Conservation (phyloP, 2,113 vertebrate genomes). For the Noctilio leporinus region DNA sequence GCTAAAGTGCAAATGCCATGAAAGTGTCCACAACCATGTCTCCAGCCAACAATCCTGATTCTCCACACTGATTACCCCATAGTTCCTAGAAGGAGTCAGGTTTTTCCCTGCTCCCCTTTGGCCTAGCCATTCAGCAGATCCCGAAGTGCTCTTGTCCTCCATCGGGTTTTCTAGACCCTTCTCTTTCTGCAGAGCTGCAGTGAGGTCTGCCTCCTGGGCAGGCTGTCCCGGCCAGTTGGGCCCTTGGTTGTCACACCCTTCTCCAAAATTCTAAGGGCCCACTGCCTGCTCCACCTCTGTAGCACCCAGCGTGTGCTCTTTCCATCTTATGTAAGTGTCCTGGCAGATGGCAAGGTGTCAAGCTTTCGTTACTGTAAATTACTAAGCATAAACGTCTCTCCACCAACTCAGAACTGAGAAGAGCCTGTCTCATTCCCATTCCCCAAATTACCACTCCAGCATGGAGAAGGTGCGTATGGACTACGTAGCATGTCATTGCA, state of each 20-base stretch:
- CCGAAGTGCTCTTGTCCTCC: neutral
- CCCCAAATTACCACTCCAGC: neutral
- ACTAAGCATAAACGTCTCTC: neutral
- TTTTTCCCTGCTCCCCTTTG: neutral
- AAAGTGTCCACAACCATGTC: neutral
- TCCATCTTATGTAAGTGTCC: neutral
- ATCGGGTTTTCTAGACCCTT: neutral
- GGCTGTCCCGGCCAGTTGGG: neutral
- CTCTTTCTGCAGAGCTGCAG: neutral
- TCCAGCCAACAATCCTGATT: neutral
- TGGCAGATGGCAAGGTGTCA: neutral
- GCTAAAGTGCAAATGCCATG: neutral
- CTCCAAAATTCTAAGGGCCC: neutral
- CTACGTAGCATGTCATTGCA: neutral
- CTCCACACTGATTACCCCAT: neutral
- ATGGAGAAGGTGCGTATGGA: neutral
- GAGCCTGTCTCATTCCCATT: neutral
- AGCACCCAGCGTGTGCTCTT: neutral
- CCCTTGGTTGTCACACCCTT: neutral
- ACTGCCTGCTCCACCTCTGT: neutral
- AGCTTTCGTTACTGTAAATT: neutral
- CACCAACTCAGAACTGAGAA: neutral
- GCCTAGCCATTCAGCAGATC: neutral
- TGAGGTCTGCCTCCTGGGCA: neutral
- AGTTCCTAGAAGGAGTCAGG: neutral